Base-by-base conservation (phyloP, 92 coral and sea anemone species). In the Epizoanthus rinbou region DNA sequence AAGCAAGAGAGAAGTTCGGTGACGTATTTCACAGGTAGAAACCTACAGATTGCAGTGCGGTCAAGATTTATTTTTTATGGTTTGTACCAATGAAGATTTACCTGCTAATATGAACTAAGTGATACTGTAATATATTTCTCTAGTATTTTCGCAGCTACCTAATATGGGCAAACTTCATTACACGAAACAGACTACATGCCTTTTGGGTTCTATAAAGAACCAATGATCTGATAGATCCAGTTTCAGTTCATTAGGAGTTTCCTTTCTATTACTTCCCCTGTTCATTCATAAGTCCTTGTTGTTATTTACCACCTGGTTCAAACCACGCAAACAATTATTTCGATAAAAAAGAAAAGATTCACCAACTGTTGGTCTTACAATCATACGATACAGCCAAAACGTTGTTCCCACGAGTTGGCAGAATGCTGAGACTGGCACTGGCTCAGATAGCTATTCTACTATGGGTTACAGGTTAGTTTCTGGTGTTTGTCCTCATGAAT, bases 271-370 rank as follows among this genome's bases (percentile, higher is more conserved):
- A n/a, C n/a, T 62, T 16, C 50, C 47, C 54, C 50, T 58, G 35
- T 18, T 58, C 59, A 52, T 25, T 43, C 59, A 24, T 66, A 52
- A 75, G 57, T 8, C 41, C 68, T 57, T 39, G 31, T 43, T 58
- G 53, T 18, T 57, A 75, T 57, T 75, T 75, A 64, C 13, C 64
- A n/a, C 52, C 50, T 58, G 64, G 65, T 33, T 35, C 81, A 19
- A 18, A 75, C 81, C 81, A 75, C 81, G 81, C 81, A 75, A 75
- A 75, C 53, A 75, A 17, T 23, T 16, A 57, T 57, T 21, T 19
- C 56, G 21, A 75, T 75, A 75, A 75, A 75, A 57, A 75, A 21
- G 67, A 75, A 57, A 75, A 21, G 67, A 24, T 35, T 75, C 68
- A 35, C 33, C 33, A 21, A 21, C 68, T 28, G 10, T 8, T 67